Evolutionary conservation across 1,140 invertebrate genomes (phyloP).

Genomic region (Holcopasites calliopsidis): DNA sequence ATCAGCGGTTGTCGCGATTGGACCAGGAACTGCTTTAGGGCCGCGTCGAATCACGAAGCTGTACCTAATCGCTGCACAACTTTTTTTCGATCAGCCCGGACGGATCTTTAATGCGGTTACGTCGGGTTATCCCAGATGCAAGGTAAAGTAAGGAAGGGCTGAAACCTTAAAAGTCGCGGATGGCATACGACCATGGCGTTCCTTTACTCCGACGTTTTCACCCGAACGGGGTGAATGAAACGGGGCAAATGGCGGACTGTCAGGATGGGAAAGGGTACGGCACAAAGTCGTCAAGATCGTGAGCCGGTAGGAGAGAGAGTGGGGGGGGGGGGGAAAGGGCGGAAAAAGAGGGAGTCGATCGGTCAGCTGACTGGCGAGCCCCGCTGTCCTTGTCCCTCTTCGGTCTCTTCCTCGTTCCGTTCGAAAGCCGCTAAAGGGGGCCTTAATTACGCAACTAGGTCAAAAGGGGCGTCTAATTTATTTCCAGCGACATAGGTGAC

Average conservation of each 20-base stretch:
- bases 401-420: constrained; percentile 59
- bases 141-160: neutral
- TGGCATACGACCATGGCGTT: neutral
- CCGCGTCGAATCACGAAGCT: neutral
- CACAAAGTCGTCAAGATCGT: neutral
- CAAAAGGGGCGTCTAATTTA: constrained; percentile 78
- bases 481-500: constrained; percentile 73
- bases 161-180: constrained; percentile 21
- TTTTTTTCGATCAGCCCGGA: constrained; percentile 11
- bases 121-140: neutral
- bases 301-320: neutral
- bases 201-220: constrained; percentile 1
- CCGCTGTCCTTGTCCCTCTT: constrained; percentile 55
- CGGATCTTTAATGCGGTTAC: constrained; percentile 8
- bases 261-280: neutral
- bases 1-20: neutral
- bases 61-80: neutral
- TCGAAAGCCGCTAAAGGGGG: constrained; percentile 66
- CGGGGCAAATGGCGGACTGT: constrained; percentile 14
- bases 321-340: neutral
- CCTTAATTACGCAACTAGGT: constrained; percentile 78
- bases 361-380: constrained; percentile 56
- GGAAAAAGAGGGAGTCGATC: constrained; percentile 36
- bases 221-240: constrained; percentile 1
- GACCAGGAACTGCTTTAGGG: neutral